Conservation (phyloP, 2,797 vertebrate species). For the Craterocephalus amniculus region DNA sequence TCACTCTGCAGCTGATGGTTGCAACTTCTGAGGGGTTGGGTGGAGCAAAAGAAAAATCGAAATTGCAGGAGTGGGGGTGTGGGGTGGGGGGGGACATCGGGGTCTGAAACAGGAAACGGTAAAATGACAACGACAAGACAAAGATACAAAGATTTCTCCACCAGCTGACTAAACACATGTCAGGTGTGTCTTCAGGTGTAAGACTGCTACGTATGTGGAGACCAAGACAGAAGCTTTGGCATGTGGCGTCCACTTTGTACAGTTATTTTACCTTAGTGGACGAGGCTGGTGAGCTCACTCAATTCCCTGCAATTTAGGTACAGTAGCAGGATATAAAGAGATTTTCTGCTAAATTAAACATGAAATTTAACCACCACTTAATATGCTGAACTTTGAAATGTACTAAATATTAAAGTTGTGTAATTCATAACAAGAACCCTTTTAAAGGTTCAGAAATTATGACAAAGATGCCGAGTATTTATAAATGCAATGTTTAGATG, state of each 20-base stretch:
- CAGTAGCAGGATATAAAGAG: background rate
- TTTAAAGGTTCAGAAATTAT: too few relatives aligned
- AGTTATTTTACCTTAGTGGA: background rate
- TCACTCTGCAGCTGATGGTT: slow-evolving; percentile 77
- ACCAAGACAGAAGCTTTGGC: background rate
- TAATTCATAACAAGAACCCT: background rate
- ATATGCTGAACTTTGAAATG: background rate
- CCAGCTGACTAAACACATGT: slow-evolving; percentile 40
- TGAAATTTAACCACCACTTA: background rate
- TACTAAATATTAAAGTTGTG: background rate
- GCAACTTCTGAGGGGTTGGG: slow-evolving; percentile 76
- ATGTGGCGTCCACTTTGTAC: background rate
- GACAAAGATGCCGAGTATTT: too few relatives aligned
- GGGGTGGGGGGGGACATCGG: slow-evolving; percentile 36
- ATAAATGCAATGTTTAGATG: too few relatives aligned
- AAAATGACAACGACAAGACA: slow-evolving; percentile 78
- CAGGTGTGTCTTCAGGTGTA: slow-evolving; percentile 24
- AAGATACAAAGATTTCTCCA: slow-evolving; percentile 64
- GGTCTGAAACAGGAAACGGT: slow-evolving; percentile 75
- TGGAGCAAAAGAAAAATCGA: slow-evolving; percentile 70
- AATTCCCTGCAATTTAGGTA: background rate
- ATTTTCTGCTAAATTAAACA: background rate
- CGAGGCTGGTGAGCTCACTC: background rate
- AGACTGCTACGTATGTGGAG: background rate
- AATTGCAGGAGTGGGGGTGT: slow-evolving; percentile 8